Conservation (phyloP, 2,113 vertebrate species). For the Pongo abelii region DNA sequence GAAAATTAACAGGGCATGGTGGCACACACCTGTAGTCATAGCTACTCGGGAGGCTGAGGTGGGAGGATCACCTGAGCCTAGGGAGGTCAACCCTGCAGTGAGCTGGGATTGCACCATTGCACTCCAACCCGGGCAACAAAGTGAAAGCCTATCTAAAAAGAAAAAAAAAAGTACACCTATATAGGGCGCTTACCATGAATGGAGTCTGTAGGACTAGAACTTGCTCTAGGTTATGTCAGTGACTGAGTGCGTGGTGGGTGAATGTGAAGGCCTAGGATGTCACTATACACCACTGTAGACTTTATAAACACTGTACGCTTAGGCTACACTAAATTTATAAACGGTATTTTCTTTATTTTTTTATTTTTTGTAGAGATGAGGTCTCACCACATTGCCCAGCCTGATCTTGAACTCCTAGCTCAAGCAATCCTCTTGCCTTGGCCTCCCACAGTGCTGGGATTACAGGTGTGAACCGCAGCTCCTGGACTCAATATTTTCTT, state of each 20-base stretch:
- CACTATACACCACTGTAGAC: neutral
- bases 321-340: neutral
- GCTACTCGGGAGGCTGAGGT: neutral
- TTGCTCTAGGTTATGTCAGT: neutral
- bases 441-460: no score
- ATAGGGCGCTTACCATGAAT: neutral
- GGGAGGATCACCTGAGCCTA: neutral
- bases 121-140: neutral
- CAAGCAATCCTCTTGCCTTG: no score
- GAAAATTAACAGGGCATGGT: neutral
- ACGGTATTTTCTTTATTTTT: no score
- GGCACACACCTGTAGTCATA: neutral
- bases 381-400: no score
- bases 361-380: no score
- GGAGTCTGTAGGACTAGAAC: neutral
- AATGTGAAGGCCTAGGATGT: neutral
- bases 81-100: neutral
- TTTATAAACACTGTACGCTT: neutral
- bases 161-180: neutral
- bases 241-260: neutral
- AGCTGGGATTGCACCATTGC: neutral
- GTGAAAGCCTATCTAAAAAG: neutral
- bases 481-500: neutral
- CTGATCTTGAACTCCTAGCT: no score
- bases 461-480: no score